Conservation (phyloP, 2,113 vertebrate species). For the Paedocypris sp. region DNA sequence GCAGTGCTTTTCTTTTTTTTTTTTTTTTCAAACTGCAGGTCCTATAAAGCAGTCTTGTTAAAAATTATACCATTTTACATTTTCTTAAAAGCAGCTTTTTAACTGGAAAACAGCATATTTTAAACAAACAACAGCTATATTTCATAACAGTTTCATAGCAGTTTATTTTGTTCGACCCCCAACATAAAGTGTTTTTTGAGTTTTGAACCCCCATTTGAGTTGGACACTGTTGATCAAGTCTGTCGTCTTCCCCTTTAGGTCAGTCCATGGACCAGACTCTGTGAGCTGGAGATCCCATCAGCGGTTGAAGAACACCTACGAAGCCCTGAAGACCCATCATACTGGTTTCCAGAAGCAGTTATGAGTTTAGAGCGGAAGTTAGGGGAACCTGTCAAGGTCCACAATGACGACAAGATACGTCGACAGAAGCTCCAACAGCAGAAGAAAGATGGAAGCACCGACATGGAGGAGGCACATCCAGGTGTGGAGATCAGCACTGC, state of each 20-base stretch:
- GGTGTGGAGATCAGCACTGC: slow-evolving; percentile 71
- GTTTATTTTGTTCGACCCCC: too few relatives aligned
- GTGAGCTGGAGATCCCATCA: slow-evolving; percentile 83
- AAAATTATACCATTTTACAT: too few relatives aligned
- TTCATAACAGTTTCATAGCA: too few relatives aligned
- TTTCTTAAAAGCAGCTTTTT: too few relatives aligned
- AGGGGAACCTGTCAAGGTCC: slow-evolving; percentile 82
- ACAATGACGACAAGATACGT: slow-evolving; percentile 94
- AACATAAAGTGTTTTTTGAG: not conserved
- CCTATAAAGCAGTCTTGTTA: too few relatives aligned
- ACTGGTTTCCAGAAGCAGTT: slow-evolving; percentile 66
- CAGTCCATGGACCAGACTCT: slow-evolving; percentile 92
- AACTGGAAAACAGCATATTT: too few relatives aligned
- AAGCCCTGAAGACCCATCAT: slow-evolving; percentile 38
- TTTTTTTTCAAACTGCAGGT: too few relatives aligned
- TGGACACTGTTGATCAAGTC: not conserved
- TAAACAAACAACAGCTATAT: too few relatives aligned
- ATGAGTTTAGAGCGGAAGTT: slow-evolving; percentile 76
- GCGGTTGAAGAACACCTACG: slow-evolving; percentile 74
- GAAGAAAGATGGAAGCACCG: slow-evolving; percentile 17
- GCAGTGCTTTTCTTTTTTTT: too few relatives aligned
- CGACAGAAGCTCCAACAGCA: slow-evolving; percentile 80
- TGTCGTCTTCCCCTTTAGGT: slow-evolving; percentile 62
- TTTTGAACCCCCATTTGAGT: not conserved
- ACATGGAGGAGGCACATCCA: slow-evolving; percentile 8